phyloP scores from a whole-genome alignment of 2,888 invertebrate genomes.

The Apotomis betuletana region DNA sequence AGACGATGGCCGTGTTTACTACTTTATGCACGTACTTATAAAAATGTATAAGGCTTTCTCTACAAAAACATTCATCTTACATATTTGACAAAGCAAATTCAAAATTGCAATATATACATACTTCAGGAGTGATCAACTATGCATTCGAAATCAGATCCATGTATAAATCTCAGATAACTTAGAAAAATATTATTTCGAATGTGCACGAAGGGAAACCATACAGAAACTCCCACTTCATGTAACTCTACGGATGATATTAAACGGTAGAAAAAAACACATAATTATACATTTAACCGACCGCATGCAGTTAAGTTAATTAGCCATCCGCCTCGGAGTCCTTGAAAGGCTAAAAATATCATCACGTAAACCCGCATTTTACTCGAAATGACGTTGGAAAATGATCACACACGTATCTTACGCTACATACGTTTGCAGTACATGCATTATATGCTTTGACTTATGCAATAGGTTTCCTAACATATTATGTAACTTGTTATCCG shows the following conservation, averaged over 20 bases:
- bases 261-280: conserved; percentile 1
- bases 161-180: too few species aligned
- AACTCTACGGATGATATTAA: conserved; percentile 3
- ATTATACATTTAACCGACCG: conserved; percentile 11
- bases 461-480: neutral
- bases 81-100: too few species aligned
- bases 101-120: too few species aligned
- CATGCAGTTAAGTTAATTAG: conserved; percentile 31
- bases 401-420: neutral
- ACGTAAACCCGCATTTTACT: conserved; percentile 25
- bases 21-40: too few species aligned
- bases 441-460: conserved; percentile 2
- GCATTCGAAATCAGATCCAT: neutral
- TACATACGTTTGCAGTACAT: neutral
- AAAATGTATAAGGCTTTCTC: too few species aligned
- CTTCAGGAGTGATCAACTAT: neutral
- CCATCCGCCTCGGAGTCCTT: conserved; percentile 18
- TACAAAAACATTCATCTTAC: too few species aligned
- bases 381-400: conserved; percentile 24
- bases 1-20: too few species aligned
- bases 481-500: conserved; percentile 9
- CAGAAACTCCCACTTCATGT: neutral
- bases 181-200: neutral
- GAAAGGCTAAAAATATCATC: conserved; percentile 20
- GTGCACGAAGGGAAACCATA: neutral